phyloP scores from a whole-genome alignment of 2,113 vertebrate genomes.

The Cyanoderma ruficeps region DNA sequence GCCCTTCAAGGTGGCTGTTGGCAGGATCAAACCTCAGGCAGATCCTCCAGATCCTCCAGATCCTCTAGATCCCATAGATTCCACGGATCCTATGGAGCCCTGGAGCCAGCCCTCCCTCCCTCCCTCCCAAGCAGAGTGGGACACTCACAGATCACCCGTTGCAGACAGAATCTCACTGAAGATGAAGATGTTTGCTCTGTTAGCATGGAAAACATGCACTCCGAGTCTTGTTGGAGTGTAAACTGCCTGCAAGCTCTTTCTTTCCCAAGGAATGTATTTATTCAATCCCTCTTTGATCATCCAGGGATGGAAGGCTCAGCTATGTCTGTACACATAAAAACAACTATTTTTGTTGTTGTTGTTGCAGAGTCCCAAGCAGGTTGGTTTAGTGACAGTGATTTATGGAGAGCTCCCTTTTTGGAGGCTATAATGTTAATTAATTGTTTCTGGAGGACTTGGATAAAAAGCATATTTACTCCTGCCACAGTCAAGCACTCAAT shows the following conservation, averaged over 20 bases:
- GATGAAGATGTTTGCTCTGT: not conserved
- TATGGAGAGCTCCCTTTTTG: constrained; percentile 12
- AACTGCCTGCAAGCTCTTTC: not conserved
- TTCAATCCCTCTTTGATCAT: not conserved
- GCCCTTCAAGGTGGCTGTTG: not conserved
- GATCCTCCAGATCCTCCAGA: not conserved
- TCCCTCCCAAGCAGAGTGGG: not conserved
- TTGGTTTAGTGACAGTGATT: not conserved
- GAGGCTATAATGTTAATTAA: constrained; percentile 33
- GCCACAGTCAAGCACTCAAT: not conserved
- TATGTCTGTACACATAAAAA: not conserved
- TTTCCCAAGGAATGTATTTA: not conserved
- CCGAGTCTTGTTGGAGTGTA: not conserved
- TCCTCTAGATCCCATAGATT: fast-evolving
- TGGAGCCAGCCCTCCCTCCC: not conserved
- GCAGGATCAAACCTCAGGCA: not conserved
- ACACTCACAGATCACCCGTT: not conserved
- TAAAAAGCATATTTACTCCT: constrained; percentile 36
- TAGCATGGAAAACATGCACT: not conserved
- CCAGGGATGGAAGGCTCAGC: not conserved
- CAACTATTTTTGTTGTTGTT: not conserved
- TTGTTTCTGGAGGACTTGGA: not conserved
- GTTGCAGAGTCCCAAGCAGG: not conserved
- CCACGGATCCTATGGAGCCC: not conserved
- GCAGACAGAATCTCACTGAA: not conserved